These are phyloP conservation scores for Gymnoscopelus microlampas DNA, from an alignment of 2,797 vertebrate species.

Conservation along the genomic window DNA sequence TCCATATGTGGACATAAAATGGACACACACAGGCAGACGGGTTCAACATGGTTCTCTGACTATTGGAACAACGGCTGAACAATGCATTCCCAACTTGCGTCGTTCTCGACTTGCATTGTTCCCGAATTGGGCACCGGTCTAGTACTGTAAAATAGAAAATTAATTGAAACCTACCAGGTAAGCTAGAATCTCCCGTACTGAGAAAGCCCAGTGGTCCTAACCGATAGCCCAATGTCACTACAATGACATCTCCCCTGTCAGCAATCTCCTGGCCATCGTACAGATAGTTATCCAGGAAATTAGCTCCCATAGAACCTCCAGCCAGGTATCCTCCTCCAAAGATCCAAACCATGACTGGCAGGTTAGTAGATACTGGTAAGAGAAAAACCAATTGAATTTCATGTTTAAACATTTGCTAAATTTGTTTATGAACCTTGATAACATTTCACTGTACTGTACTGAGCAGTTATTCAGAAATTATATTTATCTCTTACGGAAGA, in stretches of 20 bases:
- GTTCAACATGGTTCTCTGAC: too few species aligned
- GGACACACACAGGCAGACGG: too few species aligned
- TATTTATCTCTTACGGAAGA: background rate
- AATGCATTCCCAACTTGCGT: too few species aligned
- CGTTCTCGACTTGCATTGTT: too few species aligned
- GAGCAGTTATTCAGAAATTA: background rate
- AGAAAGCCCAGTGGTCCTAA: slow-evolving; percentile 93
- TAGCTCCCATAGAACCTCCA: slow-evolving; percentile 85
- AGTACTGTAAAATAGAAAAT: too few species aligned
- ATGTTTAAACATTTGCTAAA: too few species aligned
- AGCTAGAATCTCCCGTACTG: slow-evolving; percentile 87
- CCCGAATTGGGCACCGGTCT: too few species aligned
- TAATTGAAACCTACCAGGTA: slow-evolving; percentile 82
- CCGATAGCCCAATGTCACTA: slow-evolving; percentile 92
- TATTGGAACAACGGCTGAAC: too few species aligned
- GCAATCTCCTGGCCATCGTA: slow-evolving; percentile 90
- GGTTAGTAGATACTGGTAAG: slow-evolving; percentile 82
- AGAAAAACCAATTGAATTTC: too few species aligned
- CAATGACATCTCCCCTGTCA: slow-evolving; percentile 89
- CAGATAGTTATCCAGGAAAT: slow-evolving; percentile 87
- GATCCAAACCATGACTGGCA: slow-evolving; percentile 94
- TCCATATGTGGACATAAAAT: too few species aligned
- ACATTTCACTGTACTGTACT: background rate
- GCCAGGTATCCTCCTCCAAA: slow-evolving; percentile 87
- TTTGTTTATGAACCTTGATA: background rate